A percentile compares a stretch with the other conserved stretches of the same genome.
phyloP scores from a whole-genome alignment of 2,113 vertebrate genomes.

The Tamias sibiricus region DNA sequence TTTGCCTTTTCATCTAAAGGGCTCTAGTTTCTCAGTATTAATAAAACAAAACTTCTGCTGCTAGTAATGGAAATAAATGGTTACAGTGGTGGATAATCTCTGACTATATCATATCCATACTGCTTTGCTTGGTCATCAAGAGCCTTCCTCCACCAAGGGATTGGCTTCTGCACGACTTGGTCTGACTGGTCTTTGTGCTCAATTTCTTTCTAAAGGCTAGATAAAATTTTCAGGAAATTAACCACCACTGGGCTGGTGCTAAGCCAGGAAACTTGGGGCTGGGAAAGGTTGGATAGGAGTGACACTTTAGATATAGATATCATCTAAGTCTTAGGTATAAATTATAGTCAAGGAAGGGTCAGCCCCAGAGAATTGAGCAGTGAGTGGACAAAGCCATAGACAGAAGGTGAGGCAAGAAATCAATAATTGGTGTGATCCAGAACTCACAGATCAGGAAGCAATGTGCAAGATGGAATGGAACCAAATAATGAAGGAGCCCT shows the following conservation, averaged over 20 bases:
- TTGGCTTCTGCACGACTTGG: slow-evolving; percentile 27
- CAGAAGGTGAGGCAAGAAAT: background rate
- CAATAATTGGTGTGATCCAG: background rate
- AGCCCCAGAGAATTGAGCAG: background rate
- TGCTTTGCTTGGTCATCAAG: background rate
- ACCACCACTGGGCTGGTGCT: background rate
- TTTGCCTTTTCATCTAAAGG: slow-evolving; percentile 60
- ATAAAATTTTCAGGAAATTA: slow-evolving; percentile 38
- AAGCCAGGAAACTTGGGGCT: background rate
- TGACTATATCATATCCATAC: slow-evolving; percentile 25
- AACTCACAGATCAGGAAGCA: background rate
- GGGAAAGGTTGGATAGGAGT: background rate
- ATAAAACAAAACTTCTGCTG: slow-evolving; percentile 35
- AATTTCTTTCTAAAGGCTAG: slow-evolving; percentile 20
- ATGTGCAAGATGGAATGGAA: background rate
- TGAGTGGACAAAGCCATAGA: background rate
- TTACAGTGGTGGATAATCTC: background rate
- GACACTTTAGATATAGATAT: background rate
- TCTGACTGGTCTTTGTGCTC: background rate
- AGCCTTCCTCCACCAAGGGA: background rate
- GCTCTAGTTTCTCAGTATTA: slow-evolving; percentile 47
- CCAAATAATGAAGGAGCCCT: too few relatives aligned
- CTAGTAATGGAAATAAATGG: slow-evolving; percentile 43
- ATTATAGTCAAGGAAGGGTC: background rate
- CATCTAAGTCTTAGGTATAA: background rate